phyloP scores from a whole-genome alignment of 2,888 invertebrate genomes.

The Thumatha senex region DNA sequence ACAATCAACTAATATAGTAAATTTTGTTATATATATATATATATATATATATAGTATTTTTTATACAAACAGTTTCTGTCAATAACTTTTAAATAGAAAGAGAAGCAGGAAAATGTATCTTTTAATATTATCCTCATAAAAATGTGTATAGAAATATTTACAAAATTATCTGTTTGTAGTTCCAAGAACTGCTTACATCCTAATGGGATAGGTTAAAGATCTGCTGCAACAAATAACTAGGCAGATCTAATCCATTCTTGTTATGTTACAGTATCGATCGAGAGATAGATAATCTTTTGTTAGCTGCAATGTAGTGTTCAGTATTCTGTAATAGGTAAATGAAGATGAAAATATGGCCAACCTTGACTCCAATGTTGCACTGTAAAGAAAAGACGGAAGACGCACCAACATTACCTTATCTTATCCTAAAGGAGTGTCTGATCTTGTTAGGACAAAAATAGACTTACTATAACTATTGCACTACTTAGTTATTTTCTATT shows the following conservation, averaged over 20 bases:
- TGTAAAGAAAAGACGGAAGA: neutral
- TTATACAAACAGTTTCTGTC: no score
- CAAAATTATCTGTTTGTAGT: no score
- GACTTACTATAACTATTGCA: neutral
- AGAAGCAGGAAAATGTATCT: no score
- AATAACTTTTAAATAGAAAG: no score
- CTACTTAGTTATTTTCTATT: no score
- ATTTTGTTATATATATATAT: no score
- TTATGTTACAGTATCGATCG: neutral
- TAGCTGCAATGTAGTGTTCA: neutral
- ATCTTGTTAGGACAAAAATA: constrained; percentile 1
- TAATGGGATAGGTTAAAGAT: neutral
- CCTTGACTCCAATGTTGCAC: neutral
- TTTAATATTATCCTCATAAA: no score
- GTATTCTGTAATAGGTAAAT: no score
- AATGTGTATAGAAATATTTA: no score
- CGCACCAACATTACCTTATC: neutral
- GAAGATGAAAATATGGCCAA: neutral
- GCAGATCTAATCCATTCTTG: neutral
- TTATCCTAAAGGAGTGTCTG: neutral
- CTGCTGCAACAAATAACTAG: neutral
- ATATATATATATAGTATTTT: no score
- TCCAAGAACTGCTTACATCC: no score
- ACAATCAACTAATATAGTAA: no score
- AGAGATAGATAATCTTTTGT: neutral